phyloP scores from a whole-genome alignment of 2,797 vertebrate species.

The Ataeniobius toweri region DNA sequence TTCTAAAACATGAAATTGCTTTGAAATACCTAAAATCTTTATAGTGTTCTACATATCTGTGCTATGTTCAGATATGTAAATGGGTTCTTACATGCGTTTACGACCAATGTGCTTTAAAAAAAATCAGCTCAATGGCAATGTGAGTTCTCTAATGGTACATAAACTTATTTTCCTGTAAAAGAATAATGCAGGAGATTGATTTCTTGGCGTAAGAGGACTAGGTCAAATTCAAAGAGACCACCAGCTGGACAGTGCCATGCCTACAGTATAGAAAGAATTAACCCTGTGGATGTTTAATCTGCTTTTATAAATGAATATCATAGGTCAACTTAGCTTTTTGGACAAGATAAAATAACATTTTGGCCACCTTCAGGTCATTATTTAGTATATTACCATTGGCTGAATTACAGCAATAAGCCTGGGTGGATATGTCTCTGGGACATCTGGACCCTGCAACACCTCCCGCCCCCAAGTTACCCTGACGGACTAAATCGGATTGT shows the following conservation, averaged over 20 bases:
- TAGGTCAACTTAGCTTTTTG: not conserved
- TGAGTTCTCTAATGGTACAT: too few species aligned
- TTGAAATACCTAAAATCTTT: not conserved
- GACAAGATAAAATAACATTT: not conserved
- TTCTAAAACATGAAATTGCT: not conserved
- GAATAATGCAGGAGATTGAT: not conserved
- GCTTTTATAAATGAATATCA: too few species aligned
- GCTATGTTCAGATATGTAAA: too few species aligned
- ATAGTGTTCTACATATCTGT: too few species aligned
- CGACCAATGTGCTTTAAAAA: too few species aligned
- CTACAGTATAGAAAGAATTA: not conserved
- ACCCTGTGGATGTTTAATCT: too few species aligned
- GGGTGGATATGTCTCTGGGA: not conserved
- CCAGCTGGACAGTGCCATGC: not conserved
- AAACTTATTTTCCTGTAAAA: not conserved
- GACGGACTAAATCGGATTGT: too few species aligned
- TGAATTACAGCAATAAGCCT: not conserved
- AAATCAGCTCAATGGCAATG: too few species aligned
- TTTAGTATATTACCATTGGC: not conserved
- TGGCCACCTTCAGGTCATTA: not conserved
- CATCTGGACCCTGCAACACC: not conserved
- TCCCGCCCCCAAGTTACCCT: too few species aligned
- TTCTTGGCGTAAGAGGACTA: not conserved
- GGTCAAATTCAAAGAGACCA: not conserved
- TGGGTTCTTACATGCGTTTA: not conserved